Evolutionary conservation across 2,888 invertebrate species (phyloP), one percentile per base, ranked within the genome.

Genomic region (Eristalis tenax): DNA sequence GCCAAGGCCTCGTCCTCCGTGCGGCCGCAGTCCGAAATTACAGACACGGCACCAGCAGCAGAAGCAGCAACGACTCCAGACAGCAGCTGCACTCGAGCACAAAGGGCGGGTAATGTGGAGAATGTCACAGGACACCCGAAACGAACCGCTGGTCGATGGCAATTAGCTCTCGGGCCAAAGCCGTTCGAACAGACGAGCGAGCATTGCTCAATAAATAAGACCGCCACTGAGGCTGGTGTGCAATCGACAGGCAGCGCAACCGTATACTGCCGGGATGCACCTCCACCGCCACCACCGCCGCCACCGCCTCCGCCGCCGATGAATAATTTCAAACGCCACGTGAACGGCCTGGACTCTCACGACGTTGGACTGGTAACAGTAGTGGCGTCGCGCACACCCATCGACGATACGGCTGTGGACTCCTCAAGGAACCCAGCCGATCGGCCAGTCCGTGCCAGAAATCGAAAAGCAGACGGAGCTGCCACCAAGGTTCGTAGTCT

Each of bases 401-500:
- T 38, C 56, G 71, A 40, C 40, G 38, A 40, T 74, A 28, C 50
- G 69, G 26, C 35, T 71, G 70, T n/a, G 66, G 70, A 65, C 18
- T 70, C 70, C 32, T 40, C 74, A 35, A 59, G 64, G 28, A 68
- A 1, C 26, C n/a, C n/a, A 22, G 40, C 57, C 35, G 74, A 80
- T 50, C 69, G 68, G 43, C 50, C 63, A 23, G 76, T 74, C 82
- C 89, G 89, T 88, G 88, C 84, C 64, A 79, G 74, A 73, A 87
- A 89, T 86, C 85, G 84, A 64, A 88, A 89, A 85, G 79, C 89
- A 59, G 71, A 78, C 35, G 83, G 69, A 5, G 68, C 11, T 43
- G 35, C 71, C 28, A 68, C 50, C 38, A 91, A 91, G 65, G 90
- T 90, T 8, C 91, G 90, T 43, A 89, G 90, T 63, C 89, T 84